Conservation (phyloP, 2,113 vertebrate species). For the Nicator chloris region DNA sequence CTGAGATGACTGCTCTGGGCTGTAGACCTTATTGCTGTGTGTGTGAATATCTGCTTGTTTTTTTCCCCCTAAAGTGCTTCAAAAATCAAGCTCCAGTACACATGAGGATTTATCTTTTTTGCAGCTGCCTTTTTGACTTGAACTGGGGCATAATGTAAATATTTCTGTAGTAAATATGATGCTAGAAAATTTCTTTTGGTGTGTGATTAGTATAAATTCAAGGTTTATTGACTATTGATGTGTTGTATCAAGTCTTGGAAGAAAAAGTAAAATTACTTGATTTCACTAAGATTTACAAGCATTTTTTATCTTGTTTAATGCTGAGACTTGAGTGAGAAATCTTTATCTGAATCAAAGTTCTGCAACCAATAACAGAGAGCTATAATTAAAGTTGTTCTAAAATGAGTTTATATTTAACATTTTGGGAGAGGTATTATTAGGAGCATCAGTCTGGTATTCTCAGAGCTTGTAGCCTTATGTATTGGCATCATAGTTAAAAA, state of each 20-base stretch:
- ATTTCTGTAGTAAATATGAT: not conserved
- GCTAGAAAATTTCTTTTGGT: not conserved
- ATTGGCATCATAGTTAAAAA: not conserved
- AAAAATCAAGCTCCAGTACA: not conserved
- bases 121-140: slow-evolving; percentile 2
- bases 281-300: slow-evolving; percentile 9
- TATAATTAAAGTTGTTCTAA: not conserved
- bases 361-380: not conserved
- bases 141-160: slow-evolving; percentile 27
- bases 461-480: not conserved
- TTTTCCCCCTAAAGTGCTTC: not conserved
- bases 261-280: slow-evolving; percentile 24
- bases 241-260: slow-evolving; percentile 19
- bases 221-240: not conserved
- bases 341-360: not conserved
- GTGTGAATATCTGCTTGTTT: not conserved
- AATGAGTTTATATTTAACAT: not conserved
- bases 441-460: not conserved
- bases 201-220: not conserved
- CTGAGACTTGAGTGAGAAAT: not conserved
- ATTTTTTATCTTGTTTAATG: slow-evolving; percentile 8
- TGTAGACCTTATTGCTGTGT: not conserved
- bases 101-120: not conserved
- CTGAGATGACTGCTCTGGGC: not conserved
- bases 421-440: not conserved